phyloP scores from a whole-genome alignment of 2,113 vertebrate species.

The Rhineura floridana region DNA sequence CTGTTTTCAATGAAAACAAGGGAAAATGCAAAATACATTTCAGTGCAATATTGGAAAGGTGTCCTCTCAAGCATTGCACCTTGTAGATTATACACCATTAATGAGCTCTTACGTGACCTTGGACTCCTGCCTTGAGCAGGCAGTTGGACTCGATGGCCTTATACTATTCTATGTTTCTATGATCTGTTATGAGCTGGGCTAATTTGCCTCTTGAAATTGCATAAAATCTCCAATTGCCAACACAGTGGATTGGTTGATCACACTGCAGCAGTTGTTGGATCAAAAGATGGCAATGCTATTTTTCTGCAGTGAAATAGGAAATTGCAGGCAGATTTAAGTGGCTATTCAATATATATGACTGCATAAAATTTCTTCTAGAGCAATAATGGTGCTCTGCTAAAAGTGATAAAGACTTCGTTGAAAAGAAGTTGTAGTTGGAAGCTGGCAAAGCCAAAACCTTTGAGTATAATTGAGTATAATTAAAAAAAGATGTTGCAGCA shows the following conservation, averaged over 20 bases:
- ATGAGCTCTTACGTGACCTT: neutral
- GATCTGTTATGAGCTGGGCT: neutral
- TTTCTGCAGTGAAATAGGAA: neutral
- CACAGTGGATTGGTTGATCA: neutral
- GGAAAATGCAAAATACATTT: neutral
- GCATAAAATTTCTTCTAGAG: neutral
- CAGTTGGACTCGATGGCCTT: too few species aligned
- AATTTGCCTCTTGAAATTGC: neutral
- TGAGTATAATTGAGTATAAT: neutral
- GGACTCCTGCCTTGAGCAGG: too few species aligned
- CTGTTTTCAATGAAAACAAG: too few species aligned
- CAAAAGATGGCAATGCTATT: neutral
- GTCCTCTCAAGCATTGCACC: neutral
- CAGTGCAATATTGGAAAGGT: neutral
- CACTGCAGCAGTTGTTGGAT: neutral
- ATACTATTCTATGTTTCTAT: too few species aligned
- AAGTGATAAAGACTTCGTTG: neutral
- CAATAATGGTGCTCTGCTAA: neutral
- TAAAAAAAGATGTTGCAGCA: neutral
- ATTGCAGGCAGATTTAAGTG: neutral
- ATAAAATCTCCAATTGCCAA: neutral
- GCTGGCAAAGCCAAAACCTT: neutral
- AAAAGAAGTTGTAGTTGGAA: neutral
- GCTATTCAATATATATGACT: neutral
- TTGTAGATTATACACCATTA: neutral